Percentiles rank a stretch among this genome's conserved stretches.
Evolutionary conservation across 1,140 invertebrate species (phyloP).

Genomic region (Teleogryllus occipitalis): DNA sequence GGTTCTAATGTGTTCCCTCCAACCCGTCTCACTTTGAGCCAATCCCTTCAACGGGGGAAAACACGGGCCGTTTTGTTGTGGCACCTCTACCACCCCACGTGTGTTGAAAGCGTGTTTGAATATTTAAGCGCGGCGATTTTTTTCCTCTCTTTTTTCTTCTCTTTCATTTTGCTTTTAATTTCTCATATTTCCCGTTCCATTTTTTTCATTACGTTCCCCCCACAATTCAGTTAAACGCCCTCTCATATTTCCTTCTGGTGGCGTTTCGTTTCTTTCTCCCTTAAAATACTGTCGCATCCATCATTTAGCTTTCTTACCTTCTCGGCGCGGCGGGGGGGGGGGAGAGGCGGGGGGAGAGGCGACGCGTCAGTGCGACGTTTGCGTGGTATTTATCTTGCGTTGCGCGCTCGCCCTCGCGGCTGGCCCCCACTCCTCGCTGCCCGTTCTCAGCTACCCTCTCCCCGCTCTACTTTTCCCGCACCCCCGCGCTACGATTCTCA

Average conservation of each 20-base stretch:
- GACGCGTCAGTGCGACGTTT: background rate
- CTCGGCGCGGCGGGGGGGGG: too few relatives aligned
- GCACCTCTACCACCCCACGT: background rate
- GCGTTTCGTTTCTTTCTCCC: background rate
- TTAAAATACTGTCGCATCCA: background rate
- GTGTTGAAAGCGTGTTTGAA: background rate
- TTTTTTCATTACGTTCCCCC: background rate
- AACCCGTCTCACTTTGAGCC: too few relatives aligned
- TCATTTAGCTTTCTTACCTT: slow-evolving; percentile 5
- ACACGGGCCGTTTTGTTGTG: too few relatives aligned
- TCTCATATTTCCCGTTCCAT: slow-evolving; percentile 4
- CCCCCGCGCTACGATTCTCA: too few relatives aligned
- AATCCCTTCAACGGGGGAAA: too few relatives aligned
- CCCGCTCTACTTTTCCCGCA: too few relatives aligned
- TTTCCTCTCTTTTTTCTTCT: background rate
- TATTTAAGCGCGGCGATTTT: background rate
- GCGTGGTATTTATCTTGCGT: background rate
- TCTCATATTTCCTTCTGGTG: background rate
- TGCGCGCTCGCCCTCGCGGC: too few relatives aligned
- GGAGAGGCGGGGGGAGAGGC: too few relatives aligned
- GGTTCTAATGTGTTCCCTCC: too few relatives aligned
- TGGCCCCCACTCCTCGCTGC: too few relatives aligned
- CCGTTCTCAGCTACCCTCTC: too few relatives aligned
- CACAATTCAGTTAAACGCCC: background rate
- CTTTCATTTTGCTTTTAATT: background rate